These are phyloP conservation scores for Lydus trimaculatus DNA, from an alignment of 2,888 invertebrate species.

Conservation along the genomic window DNA sequence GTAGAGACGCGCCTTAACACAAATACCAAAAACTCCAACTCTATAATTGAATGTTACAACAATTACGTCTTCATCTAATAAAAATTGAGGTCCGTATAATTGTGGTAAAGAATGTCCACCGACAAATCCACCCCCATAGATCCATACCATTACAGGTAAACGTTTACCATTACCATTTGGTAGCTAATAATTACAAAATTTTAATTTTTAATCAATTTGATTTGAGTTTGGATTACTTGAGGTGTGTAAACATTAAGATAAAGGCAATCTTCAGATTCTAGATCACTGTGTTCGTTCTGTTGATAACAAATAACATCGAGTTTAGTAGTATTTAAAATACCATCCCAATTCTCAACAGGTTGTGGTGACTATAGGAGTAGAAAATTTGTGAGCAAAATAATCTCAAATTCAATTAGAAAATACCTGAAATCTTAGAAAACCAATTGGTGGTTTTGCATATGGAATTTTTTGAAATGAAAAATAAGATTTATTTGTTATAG, in stretches of 20 bases:
- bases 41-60: conserved; percentile 43
- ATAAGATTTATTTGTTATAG: conserved; percentile 18
- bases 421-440: conserved; percentile 44
- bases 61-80: conserved; percentile 40
- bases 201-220: neutral
- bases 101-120: conserved; percentile 4
- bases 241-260: conserved; percentile 34
- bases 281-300: conserved; percentile 3
- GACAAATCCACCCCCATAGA: conserved; percentile 27
- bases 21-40: conserved; percentile 43
- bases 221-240: conserved; percentile 14
- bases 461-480: conserved; percentile 42
- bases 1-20: too few species aligned
- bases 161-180: conserved; percentile 12
- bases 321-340: conserved; percentile 21
- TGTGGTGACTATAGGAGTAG: conserved; percentile 16
- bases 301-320: conserved; percentile 30
- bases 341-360: conserved; percentile 21
- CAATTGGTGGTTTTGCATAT: conserved; percentile 45
- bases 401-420: neutral
- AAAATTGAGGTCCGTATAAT: conserved; percentile 33
- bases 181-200: conserved; percentile 5
- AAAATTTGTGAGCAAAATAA: neutral
- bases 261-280: conserved; percentile 36
- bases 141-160: conserved; percentile 25